A percentile compares a stretch with the other conserved stretches of the same genome.
These are phyloP conservation scores for Agelas oroides DNA, from an alignment of 37 sponge, comb jelly and placozoan genomes.

Conservation along the genomic window DNA sequence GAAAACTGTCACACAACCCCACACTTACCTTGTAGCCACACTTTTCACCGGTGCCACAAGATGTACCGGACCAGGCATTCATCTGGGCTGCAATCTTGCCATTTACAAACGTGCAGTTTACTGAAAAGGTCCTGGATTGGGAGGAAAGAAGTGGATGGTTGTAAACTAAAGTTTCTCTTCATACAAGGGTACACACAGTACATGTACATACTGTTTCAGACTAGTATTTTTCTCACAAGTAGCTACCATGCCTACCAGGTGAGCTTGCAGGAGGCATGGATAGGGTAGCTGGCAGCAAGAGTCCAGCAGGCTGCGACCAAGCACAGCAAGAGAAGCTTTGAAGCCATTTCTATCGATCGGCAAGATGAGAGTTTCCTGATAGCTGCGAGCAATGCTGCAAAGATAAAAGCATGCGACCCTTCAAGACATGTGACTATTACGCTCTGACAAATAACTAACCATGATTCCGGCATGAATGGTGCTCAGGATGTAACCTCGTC, in stretches of 20 bases:
- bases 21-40: conserved; percentile 58
- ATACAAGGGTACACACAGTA: too few species aligned
- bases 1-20: background rate
- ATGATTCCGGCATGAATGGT: too few species aligned
- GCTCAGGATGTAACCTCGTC: too few species aligned
- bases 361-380: too few species aligned
- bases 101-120: conserved; percentile 41
- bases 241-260: conserved; percentile 78
- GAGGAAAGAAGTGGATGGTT: too few species aligned
- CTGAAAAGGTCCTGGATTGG: conserved; percentile 46
- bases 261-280: conserved; percentile 86
- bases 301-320: background rate
- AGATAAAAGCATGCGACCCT: too few species aligned
- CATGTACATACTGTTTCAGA: too few species aligned
- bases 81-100: conserved; percentile 47
- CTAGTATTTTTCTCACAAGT: too few species aligned
- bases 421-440: too few species aligned
- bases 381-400: too few species aligned
- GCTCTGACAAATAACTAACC: too few species aligned
- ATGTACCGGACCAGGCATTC: conserved; percentile 26
- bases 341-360: conserved; percentile 7
- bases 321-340: background rate
- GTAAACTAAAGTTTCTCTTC: too few species aligned
- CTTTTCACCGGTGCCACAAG: conserved; percentile 47
- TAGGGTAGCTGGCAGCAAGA: conserved; percentile 19